Conservation (phyloP, 2,888 invertebrate species). For the Zygaena filipendulae region DNA sequence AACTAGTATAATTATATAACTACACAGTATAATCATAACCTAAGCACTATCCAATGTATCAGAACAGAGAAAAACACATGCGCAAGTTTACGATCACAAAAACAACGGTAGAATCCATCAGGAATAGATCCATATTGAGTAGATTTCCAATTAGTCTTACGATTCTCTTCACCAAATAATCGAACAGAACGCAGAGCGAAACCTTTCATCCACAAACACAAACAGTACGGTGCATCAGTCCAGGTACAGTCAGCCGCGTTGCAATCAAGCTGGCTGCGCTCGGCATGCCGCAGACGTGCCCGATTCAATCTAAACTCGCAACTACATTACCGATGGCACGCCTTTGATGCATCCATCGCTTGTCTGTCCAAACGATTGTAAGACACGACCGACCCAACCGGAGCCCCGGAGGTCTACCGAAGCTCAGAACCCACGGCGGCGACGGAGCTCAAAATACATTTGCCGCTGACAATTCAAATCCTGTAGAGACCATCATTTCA, state of each 20-base stretch:
- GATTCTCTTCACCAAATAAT: too few relatives aligned
- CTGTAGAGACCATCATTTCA: conserved; percentile 54
- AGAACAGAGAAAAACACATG: too few relatives aligned
- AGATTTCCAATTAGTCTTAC: conserved; percentile 1
- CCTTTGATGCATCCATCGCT: conserved; percentile 67
- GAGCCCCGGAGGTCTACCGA: too few relatives aligned
- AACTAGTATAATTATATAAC: conserved; percentile 7
- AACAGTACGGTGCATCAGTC: conserved; percentile 40
- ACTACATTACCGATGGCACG: conserved; percentile 59
- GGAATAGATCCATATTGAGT: conserved; percentile 6
- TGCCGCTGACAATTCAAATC: conserved; percentile 38
- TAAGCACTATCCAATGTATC: too few relatives aligned
- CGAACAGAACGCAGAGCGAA: conserved; percentile 22
- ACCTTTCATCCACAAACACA: conserved; percentile 32
- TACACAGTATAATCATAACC: too few relatives aligned
- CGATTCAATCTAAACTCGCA: conserved; percentile 63
- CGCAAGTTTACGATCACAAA: conserved; percentile 5
- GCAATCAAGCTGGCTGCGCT: conserved; percentile 59
- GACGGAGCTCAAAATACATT: conserved; percentile 25
- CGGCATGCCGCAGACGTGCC: conserved; percentile 55
- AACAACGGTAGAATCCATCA: conserved; percentile 12
- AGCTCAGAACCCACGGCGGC: too few relatives aligned
- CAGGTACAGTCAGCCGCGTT: conserved; percentile 50
- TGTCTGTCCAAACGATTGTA: conserved; percentile 63
- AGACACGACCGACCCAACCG: conserved; percentile 30